Evolutionary conservation across 2,113 vertebrate species (phyloP), one percentile per base, ranked within the genome.

Genomic region (Argyrosomus japonicus): DNA sequence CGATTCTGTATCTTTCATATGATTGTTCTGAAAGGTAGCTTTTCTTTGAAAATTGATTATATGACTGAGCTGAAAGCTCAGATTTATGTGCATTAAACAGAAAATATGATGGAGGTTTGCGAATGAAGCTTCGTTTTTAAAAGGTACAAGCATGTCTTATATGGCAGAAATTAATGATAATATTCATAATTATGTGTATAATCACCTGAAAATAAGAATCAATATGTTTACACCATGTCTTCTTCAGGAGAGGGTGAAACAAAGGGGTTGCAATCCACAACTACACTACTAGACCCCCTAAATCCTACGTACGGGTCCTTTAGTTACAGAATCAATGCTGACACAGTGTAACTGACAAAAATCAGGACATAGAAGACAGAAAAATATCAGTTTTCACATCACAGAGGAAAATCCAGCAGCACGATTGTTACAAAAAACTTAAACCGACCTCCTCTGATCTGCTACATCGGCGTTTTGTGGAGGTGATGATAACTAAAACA

Each of bases 401-500:
- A 27, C 36, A 12, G 25, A 68, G 54, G 19, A 21, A 69, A 79
- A 76, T 13, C 11, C 61, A 62, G 43, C 32, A 1, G 63, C 15
- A 11, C 9, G 71, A 78, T 25, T 12, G 13, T 43, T 48, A 79
- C 32, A 67, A 19, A 71, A 57, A 53, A 61, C 5, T 48, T n/a
- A 47, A 86, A 40, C 2, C 29, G 0, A 4, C 14, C 36, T 57
- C 8, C 64, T 87, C 65, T 84, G 76, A 86, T 80, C 32, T 23
- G 71, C 61, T 12, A 10, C 54, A 5, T 10, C 18, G 58, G 25
- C 29, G 36, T n/a, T 73, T 32, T 62, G 65, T 27, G 18, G 50
- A 40, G 36, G 75, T 32, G 76, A 80, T 15, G 77, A 81, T 58
- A 64, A n/a, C 58, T 77, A 10, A 77, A 82, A 67, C 40, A 32